phyloP scores from a whole-genome alignment of 2,888 invertebrate genomes.

The Clepsis dumicolana region DNA sequence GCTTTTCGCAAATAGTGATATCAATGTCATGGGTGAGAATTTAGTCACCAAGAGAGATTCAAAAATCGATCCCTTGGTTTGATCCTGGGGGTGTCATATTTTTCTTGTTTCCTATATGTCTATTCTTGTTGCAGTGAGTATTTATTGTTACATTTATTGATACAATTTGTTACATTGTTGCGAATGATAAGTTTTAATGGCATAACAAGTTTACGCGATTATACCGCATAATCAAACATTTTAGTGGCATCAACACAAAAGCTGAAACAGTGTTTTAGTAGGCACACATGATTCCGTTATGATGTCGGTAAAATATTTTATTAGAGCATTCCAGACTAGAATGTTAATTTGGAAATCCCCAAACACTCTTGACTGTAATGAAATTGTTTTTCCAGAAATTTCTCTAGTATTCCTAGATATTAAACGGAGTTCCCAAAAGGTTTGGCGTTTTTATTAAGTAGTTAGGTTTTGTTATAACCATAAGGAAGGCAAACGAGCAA shows the following conservation, averaged over 20 bases:
- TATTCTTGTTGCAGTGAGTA: too few relatives aligned
- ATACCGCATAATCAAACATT: not conserved
- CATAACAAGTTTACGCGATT: not conserved
- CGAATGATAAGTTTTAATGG: too few relatives aligned
- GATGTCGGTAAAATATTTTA: constrained; percentile 1
- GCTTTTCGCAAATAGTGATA: too few relatives aligned
- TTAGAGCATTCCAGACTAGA: constrained; percentile 3
- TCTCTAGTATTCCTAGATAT: not conserved
- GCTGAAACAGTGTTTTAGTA: not conserved
- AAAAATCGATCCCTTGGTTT: too few relatives aligned
- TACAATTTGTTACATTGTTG: too few relatives aligned
- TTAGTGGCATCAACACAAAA: not conserved
- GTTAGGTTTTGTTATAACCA: too few relatives aligned
- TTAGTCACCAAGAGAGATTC: too few relatives aligned
- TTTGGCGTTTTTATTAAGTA: not conserved
- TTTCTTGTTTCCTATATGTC: too few relatives aligned
- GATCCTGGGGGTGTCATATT: too few relatives aligned
- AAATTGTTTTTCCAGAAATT: not conserved
- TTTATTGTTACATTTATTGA: too few relatives aligned
- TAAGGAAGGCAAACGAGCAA: too few relatives aligned
- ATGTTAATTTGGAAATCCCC: not conserved
- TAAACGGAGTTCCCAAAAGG: not conserved
- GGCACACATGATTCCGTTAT: not conserved
- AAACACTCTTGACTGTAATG: not conserved
- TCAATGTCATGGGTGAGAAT: too few relatives aligned